These are phyloP conservation scores for Poeciliopsis occidentalis DNA, from an alignment of 2,113 vertebrate species.

Conservation along the genomic window DNA sequence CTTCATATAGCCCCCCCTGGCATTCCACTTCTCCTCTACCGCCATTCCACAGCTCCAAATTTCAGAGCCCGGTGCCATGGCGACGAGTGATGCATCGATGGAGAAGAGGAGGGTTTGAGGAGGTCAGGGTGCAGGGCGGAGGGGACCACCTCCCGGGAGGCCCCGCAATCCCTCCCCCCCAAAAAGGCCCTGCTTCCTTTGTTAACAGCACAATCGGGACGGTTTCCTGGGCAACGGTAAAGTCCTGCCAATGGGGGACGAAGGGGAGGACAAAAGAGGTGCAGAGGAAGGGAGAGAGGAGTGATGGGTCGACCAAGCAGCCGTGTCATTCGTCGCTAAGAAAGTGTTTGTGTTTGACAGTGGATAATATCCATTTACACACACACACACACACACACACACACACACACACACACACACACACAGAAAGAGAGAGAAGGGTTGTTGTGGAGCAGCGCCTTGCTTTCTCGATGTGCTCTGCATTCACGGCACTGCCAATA, in stretches of 20 bases:
- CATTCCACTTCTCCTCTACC: constrained; percentile 41
- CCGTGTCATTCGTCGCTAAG: constrained; percentile 60
- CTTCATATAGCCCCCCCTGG: constrained; percentile 9
- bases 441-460: constrained; percentile 44
- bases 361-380: constrained; percentile 34
- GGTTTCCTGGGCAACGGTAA: constrained; percentile 80
- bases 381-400: constrained; percentile 27
- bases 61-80: constrained; percentile 74
- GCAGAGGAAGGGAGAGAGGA: constrained; percentile 22
- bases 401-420: constrained; percentile 32
- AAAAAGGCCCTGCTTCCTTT: constrained; percentile 73
- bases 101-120: constrained; percentile 62
- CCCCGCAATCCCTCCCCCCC: background rate
- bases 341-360: constrained; percentile 54
- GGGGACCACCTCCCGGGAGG: constrained; percentile 79
- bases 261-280: constrained; percentile 66
- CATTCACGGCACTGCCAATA: constrained; percentile 69
- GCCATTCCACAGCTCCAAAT: constrained; percentile 67
- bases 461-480: constrained; percentile 53
- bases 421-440: constrained; percentile 5
- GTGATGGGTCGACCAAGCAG: constrained; percentile 56
- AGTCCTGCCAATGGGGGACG: constrained; percentile 66
- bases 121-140: constrained; percentile 79
- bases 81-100: constrained; percentile 73
- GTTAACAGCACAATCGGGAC: constrained; percentile 82